Evolutionary conservation across 92 coral and sea anemone species (phyloP).

Genomic region (Palythoa grandiflora): DNA sequence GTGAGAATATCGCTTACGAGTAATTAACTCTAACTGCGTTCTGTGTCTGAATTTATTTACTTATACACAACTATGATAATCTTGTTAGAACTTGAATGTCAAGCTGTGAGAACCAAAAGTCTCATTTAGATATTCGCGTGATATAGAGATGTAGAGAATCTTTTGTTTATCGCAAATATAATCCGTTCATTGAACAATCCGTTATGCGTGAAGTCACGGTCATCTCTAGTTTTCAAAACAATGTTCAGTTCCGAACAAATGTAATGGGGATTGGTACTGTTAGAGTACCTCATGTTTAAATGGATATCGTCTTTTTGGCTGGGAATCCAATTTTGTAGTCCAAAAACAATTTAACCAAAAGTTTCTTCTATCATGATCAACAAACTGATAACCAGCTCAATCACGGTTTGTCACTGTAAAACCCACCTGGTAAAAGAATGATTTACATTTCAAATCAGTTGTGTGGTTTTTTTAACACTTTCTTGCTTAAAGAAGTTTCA

Average conservation of each 20-base stretch:
- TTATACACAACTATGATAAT: not conserved
- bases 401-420: constrained; percentile 9
- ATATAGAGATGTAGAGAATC: constrained; percentile 17
- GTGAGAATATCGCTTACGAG: constrained; percentile 50
- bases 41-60: not conserved
- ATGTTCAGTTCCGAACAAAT: not conserved
- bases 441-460: not conserved
- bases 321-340: not conserved
- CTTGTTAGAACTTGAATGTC: not conserved
- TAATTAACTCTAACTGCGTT: constrained; percentile 44
- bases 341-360: not conserved
- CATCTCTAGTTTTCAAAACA: constrained; percentile 22
- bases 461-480: not conserved
- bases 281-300: not conserved
- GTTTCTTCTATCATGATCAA: not conserved
- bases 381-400: constrained; percentile 24
- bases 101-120: not conserved
- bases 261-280: not conserved
- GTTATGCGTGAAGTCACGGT: constrained; percentile 57
- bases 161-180: constrained; percentile 47
- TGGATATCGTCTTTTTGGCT: not conserved
- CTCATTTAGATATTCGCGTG: constrained; percentile 28
- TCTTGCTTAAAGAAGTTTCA: not conserved
- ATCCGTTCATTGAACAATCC: constrained; percentile 50
- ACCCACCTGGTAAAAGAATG: not conserved